A percentile compares a stretch with the other conserved stretches of the same genome.
Conservation (phyloP, 2,888 invertebrate species). For the Venustoraphidia nigricollis region DNA sequence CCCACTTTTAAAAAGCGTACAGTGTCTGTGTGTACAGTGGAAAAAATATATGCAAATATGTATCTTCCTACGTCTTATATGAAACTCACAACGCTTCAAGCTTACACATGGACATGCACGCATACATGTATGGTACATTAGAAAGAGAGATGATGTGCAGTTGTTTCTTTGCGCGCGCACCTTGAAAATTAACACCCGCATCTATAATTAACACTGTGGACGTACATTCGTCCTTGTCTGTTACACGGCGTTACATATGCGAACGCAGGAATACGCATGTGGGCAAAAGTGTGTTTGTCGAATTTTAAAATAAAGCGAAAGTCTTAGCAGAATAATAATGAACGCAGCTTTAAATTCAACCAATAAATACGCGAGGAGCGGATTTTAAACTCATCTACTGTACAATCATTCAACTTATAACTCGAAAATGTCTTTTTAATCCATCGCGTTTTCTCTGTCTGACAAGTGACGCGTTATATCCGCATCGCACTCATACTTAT, state of each 20-base stretch:
- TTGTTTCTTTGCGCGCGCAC: constrained; percentile 16
- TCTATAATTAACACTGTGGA: constrained; percentile 11
- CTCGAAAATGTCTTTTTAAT: constrained; percentile 8
- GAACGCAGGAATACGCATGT: not conserved
- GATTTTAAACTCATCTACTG: constrained; percentile 30
- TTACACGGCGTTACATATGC: not conserved
- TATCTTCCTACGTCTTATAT: not conserved
- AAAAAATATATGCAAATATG: not conserved
- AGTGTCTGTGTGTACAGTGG: too few relatives aligned
- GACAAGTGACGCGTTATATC: not conserved
- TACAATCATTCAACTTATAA: constrained; percentile 31
- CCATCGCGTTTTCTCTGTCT: not conserved
- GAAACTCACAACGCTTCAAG: too few relatives aligned
- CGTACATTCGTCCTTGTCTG: not conserved
- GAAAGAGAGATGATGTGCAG: constrained; percentile 17
- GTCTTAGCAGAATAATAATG: constrained; percentile 14
- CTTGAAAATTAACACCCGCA: constrained; percentile 22
- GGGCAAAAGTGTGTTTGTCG: not conserved
- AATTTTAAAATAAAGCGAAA: constrained; percentile 19
- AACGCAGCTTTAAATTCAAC: constrained; percentile 13
- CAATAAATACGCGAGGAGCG: constrained; percentile 27
- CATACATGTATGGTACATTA: not conserved
- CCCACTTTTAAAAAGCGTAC: too few relatives aligned
- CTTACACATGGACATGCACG: not conserved
- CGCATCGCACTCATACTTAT: not conserved